Percentiles rank a stretch among this genome's conserved stretches.
These are phyloP conservation scores for Galeopsomyia nigrocyanea DNA, from an alignment of 2,888 invertebrate species.

Conservation along the genomic window DNA sequence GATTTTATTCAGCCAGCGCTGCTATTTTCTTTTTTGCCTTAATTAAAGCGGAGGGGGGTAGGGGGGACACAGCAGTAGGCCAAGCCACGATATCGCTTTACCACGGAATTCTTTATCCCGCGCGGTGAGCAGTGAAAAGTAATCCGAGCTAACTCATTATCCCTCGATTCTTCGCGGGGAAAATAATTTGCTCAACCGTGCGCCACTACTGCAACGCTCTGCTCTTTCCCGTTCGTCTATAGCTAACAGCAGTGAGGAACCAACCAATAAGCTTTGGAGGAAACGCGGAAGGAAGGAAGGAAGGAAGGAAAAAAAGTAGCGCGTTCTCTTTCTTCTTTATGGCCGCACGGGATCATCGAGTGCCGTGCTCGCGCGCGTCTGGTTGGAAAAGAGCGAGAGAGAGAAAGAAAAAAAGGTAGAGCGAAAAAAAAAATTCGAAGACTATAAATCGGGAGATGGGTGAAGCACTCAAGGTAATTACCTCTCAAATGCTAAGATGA, in stretches of 20 bases:
- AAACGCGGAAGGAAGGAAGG: neutral
- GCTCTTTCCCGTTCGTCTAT: neutral
- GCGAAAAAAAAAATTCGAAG: constrained; percentile 33
- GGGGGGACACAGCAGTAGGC: neutral
- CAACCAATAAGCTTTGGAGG: constrained; percentile 19
- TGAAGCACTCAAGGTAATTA: constrained; percentile 37
- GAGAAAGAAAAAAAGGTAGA: constrained; percentile 33
- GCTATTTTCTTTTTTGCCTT: constrained; percentile 4
- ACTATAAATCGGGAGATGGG: constrained; percentile 38
- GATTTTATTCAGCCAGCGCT: no score
- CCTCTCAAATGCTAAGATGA: constrained; percentile 24
- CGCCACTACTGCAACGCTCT: neutral
- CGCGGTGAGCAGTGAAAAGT: constrained; percentile 8
- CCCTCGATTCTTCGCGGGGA: constrained; percentile 13
- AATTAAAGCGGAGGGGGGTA: constrained; percentile 23
- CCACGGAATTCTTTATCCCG: constrained; percentile 3
- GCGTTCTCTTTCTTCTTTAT: constrained; percentile 28
- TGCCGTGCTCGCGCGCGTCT: constrained; percentile 47
- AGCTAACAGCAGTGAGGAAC: neutral
- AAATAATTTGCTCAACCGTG: constrained; percentile 27
- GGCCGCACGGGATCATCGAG: constrained; percentile 35
- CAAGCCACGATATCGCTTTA: constrained; percentile 1
- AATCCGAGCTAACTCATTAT: constrained; percentile 32
- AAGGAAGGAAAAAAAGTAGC: constrained; percentile 9
- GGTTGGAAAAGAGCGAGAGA: constrained; percentile 41